Base-by-base conservation (phyloP, 2,888 invertebrate genomes). In the Drosophila gaucha region DNA sequence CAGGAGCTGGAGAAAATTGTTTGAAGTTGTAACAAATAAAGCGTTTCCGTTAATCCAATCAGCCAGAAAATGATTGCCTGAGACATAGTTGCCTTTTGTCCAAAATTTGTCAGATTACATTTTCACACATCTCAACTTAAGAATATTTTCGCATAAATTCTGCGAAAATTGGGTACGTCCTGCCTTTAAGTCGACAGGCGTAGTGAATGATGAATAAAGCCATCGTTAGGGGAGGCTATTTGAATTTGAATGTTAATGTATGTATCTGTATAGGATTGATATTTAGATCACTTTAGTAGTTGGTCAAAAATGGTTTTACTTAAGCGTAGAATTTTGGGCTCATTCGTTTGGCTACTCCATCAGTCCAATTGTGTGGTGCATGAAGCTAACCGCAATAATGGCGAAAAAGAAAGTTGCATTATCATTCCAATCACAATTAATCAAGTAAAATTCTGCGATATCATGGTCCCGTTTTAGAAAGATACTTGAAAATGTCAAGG, bases 21-120 rank as follows among this genome's bases (percentile, higher is more conserved):
- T 67, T 86, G 49, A 83, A 60, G 51, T 67, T 56, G 14, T 22
- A 44, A 30, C 38, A 51, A 65, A 59, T 55, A 64, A 77, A 71
- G 59, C 64, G 58, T 68, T 59, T 22, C 54, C 50, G n/a, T 36
- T 76, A 72, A 79, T 78, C 71, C 66, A 50, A 58, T 62, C 47
- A 67, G 12, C 44, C 65, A 54, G 49, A 60, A 76, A 76, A 83
- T 78, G 14, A 65, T 71, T 41, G 41, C 16, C 54, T 46, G 31
- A 64, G 36, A 64, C 56, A 51, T 54, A 36, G 41, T 62, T 41
- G 33, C 31, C 47, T 14, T 33, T 6, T 52, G 36, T 43, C 51
- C 55, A 58, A 84, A 85, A 86, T 86, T 86, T 86, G 85, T 86
- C 85, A 87, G 85, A 82, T 88, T 86, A 73, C 62, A 87, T 87